Percentiles rank a stretch among this genome's conserved stretches.
Conservation (phyloP, 2,797 vertebrate genomes). For the Mareca strepera region DNA sequence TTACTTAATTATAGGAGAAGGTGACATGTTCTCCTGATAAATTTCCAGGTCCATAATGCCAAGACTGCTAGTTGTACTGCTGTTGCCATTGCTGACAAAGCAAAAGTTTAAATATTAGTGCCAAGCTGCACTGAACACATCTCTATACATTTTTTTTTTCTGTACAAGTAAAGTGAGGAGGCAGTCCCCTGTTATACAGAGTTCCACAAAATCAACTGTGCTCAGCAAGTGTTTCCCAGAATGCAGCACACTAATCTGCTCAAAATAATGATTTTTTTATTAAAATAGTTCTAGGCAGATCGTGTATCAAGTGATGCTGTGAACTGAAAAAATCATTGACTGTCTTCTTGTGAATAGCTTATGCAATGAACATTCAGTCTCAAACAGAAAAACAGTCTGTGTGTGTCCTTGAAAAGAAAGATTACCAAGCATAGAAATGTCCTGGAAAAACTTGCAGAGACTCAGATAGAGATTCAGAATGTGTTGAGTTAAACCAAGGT, state of each 20-base stretch:
- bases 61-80: conserved; percentile 92
- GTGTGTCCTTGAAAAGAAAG: not conserved
- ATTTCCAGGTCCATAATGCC: conserved; percentile 91
- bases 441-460: not conserved
- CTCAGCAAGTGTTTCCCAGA: conserved; percentile 23
- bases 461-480: not conserved
- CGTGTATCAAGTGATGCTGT: not conserved
- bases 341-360: not conserved
- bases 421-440: not conserved
- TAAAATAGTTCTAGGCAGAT: not conserved
- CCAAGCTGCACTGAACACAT: conserved; percentile 54
- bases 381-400: not conserved
- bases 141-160: conserved; percentile 15
- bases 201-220: not conserved
- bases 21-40: conserved; percentile 87
- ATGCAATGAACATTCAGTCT: not conserved
- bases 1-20: conserved; percentile 89
- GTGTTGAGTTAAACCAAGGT: not conserved
- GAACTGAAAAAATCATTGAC: not conserved
- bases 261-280: not conserved
- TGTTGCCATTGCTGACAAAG: conserved; percentile 93
- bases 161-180: not conserved
- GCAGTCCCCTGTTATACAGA: not conserved
- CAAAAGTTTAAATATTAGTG: conserved; percentile 83
- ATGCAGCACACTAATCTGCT: not conserved